Conservation (phyloP, 2,113 vertebrate genomes). For the Tragelaphus scriptus region DNA sequence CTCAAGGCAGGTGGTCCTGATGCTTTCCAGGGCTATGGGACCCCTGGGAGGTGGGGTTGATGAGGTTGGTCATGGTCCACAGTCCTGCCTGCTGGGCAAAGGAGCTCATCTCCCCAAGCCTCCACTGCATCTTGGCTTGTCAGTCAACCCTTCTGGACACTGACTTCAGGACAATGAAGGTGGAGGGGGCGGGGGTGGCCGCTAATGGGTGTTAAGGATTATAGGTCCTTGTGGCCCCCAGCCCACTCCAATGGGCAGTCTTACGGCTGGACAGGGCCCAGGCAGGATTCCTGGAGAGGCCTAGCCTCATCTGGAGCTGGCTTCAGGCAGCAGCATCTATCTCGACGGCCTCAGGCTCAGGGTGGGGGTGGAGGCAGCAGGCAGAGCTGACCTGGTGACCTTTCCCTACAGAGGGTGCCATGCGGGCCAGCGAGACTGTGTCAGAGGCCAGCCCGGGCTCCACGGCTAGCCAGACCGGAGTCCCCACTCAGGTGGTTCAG, state of each 20-base stretch:
- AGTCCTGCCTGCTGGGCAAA: background rate
- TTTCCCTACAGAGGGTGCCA: slow-evolving; percentile 84
- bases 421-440: slow-evolving; percentile 88
- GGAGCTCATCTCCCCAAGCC: background rate
- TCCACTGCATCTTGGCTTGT: background rate
- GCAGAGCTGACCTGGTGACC: background rate
- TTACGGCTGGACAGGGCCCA: background rate
- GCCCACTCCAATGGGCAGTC: no score
- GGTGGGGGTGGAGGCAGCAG: background rate
- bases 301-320: background rate
- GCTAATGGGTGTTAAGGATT: background rate
- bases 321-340: background rate
- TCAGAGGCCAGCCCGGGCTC: slow-evolving; percentile 88
- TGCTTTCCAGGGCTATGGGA: background rate
- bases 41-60: background rate
- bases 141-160: background rate
- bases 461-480: slow-evolving; percentile 85
- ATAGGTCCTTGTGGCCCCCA: background rate
- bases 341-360: background rate
- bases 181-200: background rate
- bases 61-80: no score
- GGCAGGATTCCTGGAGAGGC: background rate
- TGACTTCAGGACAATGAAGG: background rate
- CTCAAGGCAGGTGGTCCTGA: background rate
- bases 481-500: slow-evolving; percentile 91